Evolutionary conservation across 1,140 invertebrate genomes (phyloP), one percentile per base, ranked within the genome.

Genomic region (Samia ricini): DNA sequence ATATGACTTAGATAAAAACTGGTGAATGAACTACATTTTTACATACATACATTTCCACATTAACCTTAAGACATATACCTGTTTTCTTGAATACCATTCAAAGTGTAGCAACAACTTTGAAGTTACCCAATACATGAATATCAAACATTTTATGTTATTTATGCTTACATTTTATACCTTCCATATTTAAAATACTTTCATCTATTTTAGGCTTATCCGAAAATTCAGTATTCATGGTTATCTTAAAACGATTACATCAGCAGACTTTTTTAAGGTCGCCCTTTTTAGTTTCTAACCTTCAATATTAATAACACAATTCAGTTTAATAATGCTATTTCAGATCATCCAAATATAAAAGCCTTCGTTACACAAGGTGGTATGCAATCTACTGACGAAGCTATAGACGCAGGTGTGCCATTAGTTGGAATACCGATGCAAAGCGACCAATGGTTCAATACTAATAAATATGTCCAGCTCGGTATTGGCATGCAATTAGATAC

Each of bases 341-440:
- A 68, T 18, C 92, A 94, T 76, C 77, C 81, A 7, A 91, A 92
- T 48, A 64, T 91, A 7, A 83, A 86, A 69, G 60, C 91, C 2
- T 94, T 94, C 64, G 86, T 94, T 6, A 92, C 90, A 15, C 93
- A 93, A 68, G 93, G 93, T 51, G 93, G 93, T 1, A 79, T 91
- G 51, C 88, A 92, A 51, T 92, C 93, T 29, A 78, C 89, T 12
- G 91, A 91, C 56, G 93, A 94, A 73, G 90, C 91, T 0, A 79
- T 92, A 1, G 86, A 91, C 57, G 74, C 85, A 61, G 89, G 85
- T n/a, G 89, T 93, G 3, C 93, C 93, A 2, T 63, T 94, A 8
- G 63, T 94, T 4, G 86, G 80, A 2, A 72, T 85, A n/a, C 78
- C 81, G 5, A 73, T 81, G 33, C 48, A 76, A 15, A 69, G n/a